These are phyloP conservation scores for Diorhabda carinulata DNA, from an alignment of 1,140 invertebrate species.

Conservation along the genomic window DNA sequence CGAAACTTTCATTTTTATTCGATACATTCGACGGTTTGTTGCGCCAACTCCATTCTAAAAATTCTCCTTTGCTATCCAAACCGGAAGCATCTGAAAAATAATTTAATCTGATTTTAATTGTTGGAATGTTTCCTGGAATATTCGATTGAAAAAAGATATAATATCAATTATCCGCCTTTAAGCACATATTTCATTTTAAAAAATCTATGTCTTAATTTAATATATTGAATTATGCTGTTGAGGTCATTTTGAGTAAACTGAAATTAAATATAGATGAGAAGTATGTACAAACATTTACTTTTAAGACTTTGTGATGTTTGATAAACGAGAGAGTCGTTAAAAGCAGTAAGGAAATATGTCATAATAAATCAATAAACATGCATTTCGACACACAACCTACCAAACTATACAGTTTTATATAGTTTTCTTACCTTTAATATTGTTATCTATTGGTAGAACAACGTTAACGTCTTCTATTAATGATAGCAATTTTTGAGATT, in stretches of 20 bases:
- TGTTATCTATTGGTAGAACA: constrained; percentile 38
- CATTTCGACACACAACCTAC: background rate
- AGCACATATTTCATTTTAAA: too few relatives aligned
- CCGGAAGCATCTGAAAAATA: constrained; percentile 32
- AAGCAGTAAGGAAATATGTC: too few relatives aligned
- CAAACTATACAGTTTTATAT: background rate
- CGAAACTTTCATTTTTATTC: constrained; percentile 30
- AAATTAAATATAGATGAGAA: too few relatives aligned
- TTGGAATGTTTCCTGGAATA: background rate
- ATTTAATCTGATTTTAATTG: constrained; percentile 35
- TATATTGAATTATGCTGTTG: too few relatives aligned
- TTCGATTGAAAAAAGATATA: background rate
- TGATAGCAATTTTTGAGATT: constrained; percentile 67
- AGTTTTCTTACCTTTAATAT: constrained; percentile 32
- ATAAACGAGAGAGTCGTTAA: too few relatives aligned
- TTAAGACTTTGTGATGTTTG: too few relatives aligned
- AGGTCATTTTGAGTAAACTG: too few relatives aligned
- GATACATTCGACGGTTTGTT: constrained; percentile 32
- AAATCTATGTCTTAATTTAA: too few relatives aligned
- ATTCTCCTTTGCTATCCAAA: constrained; percentile 31
- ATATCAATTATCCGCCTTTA: background rate
- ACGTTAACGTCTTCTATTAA: constrained; percentile 51
- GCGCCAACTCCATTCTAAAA: constrained; percentile 43
- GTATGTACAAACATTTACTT: too few relatives aligned
- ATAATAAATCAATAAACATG: background rate